Percentiles rank a stretch among this genome's conserved stretches.
These are phyloP conservation scores for Atherinomorus stipes DNA, from an alignment of 2,113 vertebrate genomes.

Conservation along the genomic window DNA sequence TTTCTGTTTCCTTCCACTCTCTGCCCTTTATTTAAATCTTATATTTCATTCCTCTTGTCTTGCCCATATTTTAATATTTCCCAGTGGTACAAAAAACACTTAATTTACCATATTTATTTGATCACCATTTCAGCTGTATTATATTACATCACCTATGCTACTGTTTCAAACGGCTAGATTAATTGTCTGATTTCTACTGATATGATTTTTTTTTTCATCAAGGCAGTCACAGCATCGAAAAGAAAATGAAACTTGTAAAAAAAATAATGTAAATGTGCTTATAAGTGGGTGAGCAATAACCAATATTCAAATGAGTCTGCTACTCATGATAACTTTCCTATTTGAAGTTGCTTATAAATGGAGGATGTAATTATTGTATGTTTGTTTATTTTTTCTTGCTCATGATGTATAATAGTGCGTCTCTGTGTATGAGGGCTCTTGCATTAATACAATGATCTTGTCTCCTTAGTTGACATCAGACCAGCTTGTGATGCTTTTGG, in stretches of 20 bases:
- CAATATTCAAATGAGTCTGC: slow-evolving; percentile 40
- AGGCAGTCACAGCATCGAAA: slow-evolving; percentile 20
- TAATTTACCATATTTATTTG: slow-evolving; percentile 74
- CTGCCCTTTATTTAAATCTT: slow-evolving; percentile 14
- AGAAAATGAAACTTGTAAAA: slow-evolving; percentile 61
- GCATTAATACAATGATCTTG: slow-evolving; percentile 56
- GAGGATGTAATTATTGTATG: slow-evolving; percentile 2
- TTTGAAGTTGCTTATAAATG: slow-evolving; percentile 34
- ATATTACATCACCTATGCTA: slow-evolving; percentile 56
- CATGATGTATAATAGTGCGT: slow-evolving; percentile 33
- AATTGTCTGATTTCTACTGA: slow-evolving; percentile 54
- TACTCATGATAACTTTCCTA: slow-evolving; percentile 18
- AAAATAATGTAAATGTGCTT: slow-evolving; percentile 53
- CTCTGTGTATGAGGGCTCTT: slow-evolving; percentile 11
- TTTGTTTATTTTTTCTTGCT: neutral
- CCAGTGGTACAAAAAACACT: slow-evolving; percentile 40
- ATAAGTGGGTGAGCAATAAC: slow-evolving; percentile 6
- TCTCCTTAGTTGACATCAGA: slow-evolving; percentile 89
- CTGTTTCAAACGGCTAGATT: slow-evolving; percentile 52
- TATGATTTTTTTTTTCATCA: slow-evolving; percentile 43
- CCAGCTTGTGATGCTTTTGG: slow-evolving; percentile 93
- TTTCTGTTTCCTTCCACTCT: slow-evolving; percentile 30
- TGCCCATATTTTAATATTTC: slow-evolving; percentile 65
- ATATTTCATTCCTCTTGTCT: slow-evolving; percentile 39
- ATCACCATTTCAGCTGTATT: slow-evolving; percentile 50